Evolutionary conservation across 2,888 invertebrate genomes (phyloP).

Genomic region (Drosophila nr. perissopoda): DNA sequence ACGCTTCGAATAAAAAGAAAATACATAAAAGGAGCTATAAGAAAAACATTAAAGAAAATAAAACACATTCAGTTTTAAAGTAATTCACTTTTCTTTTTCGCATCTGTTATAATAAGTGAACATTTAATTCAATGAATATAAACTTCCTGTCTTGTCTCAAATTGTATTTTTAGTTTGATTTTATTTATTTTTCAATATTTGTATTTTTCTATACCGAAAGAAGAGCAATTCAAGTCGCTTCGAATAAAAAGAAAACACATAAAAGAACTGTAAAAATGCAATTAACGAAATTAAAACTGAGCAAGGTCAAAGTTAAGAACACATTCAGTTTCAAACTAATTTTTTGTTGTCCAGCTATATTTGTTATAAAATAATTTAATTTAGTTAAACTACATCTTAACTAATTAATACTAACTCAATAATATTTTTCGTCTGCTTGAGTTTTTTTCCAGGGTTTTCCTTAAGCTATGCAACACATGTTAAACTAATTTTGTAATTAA

Average conservation of each 20-base stretch:
- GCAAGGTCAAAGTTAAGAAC: not conserved
- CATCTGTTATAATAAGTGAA: too few relatives aligned
- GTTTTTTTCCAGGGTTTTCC: not conserved
- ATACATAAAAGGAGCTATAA: not conserved
- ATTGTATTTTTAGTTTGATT: too few relatives aligned
- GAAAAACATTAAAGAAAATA: not conserved
- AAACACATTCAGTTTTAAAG: too few relatives aligned
- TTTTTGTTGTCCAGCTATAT: not conserved
- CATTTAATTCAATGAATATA: too few relatives aligned
- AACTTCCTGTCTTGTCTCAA: too few relatives aligned
- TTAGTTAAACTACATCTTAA: not conserved
- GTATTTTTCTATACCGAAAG: too few relatives aligned
- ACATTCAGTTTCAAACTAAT: not conserved
- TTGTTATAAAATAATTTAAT: not conserved
- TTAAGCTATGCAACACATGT: not conserved
- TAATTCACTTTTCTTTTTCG: too few relatives aligned
- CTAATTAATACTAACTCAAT: not conserved
- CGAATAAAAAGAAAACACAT: not conserved
- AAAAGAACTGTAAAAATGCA: not conserved
- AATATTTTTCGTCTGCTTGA: not conserved
- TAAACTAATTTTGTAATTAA: not conserved
- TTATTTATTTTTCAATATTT: too few relatives aligned
- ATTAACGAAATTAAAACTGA: not conserved
- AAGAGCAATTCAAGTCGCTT: constrained; percentile 6
- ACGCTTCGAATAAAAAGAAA: not conserved